These are phyloP conservation scores for Chionomys nivalis DNA, from an alignment of 2,113 vertebrate genomes.

Conservation along the genomic window DNA sequence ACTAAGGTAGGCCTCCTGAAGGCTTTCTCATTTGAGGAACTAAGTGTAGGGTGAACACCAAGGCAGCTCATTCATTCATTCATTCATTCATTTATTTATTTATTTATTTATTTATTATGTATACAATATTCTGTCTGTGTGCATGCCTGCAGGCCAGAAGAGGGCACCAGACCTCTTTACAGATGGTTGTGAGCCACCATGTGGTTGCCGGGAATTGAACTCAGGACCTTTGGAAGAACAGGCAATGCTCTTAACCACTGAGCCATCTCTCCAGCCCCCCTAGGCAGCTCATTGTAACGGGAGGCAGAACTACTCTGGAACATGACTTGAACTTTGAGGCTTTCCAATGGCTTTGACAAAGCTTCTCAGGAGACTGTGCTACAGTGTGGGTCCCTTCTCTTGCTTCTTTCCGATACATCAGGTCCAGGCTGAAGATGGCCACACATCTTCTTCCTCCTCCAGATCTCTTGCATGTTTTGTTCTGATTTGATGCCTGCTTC, in stretches of 20 bases:
- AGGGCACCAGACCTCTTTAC: too few relatives aligned
- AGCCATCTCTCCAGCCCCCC: too few relatives aligned
- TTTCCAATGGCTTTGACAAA: background rate
- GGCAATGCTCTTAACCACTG: too few relatives aligned
- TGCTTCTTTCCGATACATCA: background rate
- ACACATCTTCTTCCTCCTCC: background rate
- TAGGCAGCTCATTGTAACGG: background rate
- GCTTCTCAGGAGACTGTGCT: background rate
- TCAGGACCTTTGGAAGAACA: too few relatives aligned
- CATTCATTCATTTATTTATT: too few relatives aligned
- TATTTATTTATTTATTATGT: too few relatives aligned
- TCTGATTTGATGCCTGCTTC: background rate
- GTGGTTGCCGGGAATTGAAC: too few relatives aligned
- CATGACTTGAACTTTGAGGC: background rate
- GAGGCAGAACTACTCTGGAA: background rate
- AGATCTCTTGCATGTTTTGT: background rate
- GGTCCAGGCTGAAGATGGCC: background rate
- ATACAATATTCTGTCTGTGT: too few relatives aligned
- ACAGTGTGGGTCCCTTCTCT: background rate
- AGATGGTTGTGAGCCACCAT: too few relatives aligned
- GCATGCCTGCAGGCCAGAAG: too few relatives aligned
- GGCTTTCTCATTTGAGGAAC: background rate
- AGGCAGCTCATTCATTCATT: background rate
- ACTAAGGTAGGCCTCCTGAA: background rate
- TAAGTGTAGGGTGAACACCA: background rate